Evolutionary conservation across 64 coral and sea anemone species (phyloP), one percentile per base, ranked within the genome.

Genomic region (Dendrophyllia cribrosa): DNA sequence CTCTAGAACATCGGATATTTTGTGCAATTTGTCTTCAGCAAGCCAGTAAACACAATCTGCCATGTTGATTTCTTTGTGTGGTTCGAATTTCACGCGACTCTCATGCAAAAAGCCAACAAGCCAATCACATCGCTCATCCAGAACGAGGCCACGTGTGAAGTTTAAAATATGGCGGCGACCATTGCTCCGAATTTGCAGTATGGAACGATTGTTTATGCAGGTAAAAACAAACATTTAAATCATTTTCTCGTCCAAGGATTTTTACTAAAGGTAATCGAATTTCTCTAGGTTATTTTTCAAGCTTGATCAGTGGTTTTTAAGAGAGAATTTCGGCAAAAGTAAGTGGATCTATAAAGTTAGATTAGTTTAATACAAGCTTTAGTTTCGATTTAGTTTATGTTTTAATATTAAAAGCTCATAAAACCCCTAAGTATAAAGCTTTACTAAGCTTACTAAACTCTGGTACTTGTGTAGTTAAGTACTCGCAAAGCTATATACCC

Each of bases 81-180:
- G 62, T 83, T 83, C 80, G 61, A 83, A 83, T 66, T 83, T n/a
- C 17, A 83, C 80, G 80, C 80, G 19, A 67, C 80, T 6, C 11
- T 1, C 0, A 5, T 14, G 4, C 23, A 66, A 49, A 17, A 21
- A 2, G 43, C 16, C 45, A 3, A 20, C 22, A 15, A 15, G 61
- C 80, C 80, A 83, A 83, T 83, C 80, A 83, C 23, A 66, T 67
- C 60, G 62, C 62, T 67, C 58, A 67, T 9, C 44, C 80, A 66
- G 46, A 83, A 64, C 61, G 80, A 83, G 80, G 80, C 62, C 4
- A 1, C 17, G 17, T 0, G 19, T 9, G 25, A 53, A 77, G 58
- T 82, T 82, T 46, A 66, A 83, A 83, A 83, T 50, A 83, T 83
- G 80, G 80, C 80, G 80, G 80, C 59, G 60, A n/a, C 20, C 75